Conservation (phyloP, 2,113 vertebrate species). For the Mohoua ochrocephala region DNA sequence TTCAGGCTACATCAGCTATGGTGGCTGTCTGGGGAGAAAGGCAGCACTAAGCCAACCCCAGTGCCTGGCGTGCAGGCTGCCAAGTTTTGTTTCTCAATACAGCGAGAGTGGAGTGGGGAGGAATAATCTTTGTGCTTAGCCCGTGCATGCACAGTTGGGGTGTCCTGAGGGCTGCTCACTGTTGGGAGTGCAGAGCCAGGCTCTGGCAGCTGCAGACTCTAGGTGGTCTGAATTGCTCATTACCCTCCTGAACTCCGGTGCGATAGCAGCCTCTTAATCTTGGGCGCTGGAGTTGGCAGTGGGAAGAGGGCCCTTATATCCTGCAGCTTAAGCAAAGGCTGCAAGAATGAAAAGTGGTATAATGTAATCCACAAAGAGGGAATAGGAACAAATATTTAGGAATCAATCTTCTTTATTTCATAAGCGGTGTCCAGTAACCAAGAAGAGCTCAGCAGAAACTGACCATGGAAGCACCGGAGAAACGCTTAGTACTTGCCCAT, state of each 20-base stretch:
- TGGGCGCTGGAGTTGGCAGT: not conserved
- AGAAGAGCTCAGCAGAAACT: conserved; percentile 41
- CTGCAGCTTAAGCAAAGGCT: conserved; percentile 18
- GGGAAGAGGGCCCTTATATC: not conserved
- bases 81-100: not conserved
- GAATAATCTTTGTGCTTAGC: not conserved
- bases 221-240: conserved; percentile 46
- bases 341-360: conserved; percentile 35
- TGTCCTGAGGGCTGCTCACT: not conserved
- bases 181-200: not conserved
- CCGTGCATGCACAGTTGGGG: accelerated
- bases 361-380: conserved; percentile 43
- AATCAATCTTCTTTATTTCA: conserved; percentile 48
- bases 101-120: not conserved
- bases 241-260: conserved; percentile 4
- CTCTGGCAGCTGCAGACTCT: not conserved
- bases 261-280: conserved; percentile 7
- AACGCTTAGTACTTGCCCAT: not conserved
- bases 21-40: not conserved
- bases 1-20: not conserved
- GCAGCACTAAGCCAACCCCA: not conserved
- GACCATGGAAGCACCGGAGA: not conserved
- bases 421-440: conserved; percentile 35
- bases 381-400: conserved; percentile 26
- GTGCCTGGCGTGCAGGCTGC: not conserved